Evolutionary conservation across 2,888 invertebrate genomes (phyloP).

Genomic region (Drosophila melanosoma): DNA sequence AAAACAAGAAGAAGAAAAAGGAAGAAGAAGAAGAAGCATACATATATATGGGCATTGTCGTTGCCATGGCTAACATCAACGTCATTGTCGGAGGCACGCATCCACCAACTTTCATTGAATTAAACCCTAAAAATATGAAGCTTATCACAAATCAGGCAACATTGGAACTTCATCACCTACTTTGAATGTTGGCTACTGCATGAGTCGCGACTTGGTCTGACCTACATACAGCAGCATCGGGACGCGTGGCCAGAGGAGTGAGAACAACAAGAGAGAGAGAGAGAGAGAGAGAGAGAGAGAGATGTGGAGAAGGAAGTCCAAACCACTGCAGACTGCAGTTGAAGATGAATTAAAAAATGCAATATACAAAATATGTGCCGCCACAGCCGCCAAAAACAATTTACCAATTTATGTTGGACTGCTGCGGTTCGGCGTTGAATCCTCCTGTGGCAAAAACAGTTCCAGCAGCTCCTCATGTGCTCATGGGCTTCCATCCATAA

Average conservation of each 20-base stretch:
- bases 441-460: slow-evolving; percentile 26
- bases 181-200: slow-evolving; percentile 82
- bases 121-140: slow-evolving; percentile 81
- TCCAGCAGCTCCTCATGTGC: slow-evolving; percentile 13
- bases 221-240: slow-evolving; percentile 52
- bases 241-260: slow-evolving; percentile 15
- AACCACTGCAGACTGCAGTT: slow-evolving; percentile 46
- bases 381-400: slow-evolving; percentile 81
- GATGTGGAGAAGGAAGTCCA: slow-evolving; percentile 2
- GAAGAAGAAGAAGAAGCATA: neutral
- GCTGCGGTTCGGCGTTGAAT: slow-evolving; percentile 57
- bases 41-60: slow-evolving; percentile 53
- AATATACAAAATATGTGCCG: slow-evolving; percentile 75
- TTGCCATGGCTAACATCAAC: slow-evolving; percentile 13
- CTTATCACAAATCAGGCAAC: slow-evolving; percentile 82
- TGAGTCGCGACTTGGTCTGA: slow-evolving; percentile 64
- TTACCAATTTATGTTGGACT: slow-evolving; percentile 81
- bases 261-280: neutral
- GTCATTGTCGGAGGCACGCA: slow-evolving; percentile 50
- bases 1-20: slow-evolving; percentile 7
- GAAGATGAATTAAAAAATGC: slow-evolving; percentile 73
- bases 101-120: slow-evolving; percentile 77
- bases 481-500: slow-evolving; percentile 28
- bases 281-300: neutral
- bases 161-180: slow-evolving; percentile 82